Percentiles rank a stretch among this genome's conserved stretches.
phyloP scores from a whole-genome alignment of 2,888 invertebrate genomes.

The Nephrotoma appendiculata region DNA sequence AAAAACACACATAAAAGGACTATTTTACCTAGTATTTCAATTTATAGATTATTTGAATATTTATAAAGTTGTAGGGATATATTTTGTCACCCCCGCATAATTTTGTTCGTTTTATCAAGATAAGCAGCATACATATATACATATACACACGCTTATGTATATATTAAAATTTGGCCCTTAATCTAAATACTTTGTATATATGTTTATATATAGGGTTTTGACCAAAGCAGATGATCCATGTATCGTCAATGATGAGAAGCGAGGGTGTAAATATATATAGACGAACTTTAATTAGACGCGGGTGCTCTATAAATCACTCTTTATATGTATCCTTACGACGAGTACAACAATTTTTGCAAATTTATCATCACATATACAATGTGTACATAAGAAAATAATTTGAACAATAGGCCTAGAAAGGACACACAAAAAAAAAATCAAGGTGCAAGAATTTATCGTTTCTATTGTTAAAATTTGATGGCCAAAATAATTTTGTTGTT shows the following conservation, averaged over 20 bases:
- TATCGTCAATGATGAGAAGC: neutral
- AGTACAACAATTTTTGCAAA: neutral
- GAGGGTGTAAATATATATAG: neutral
- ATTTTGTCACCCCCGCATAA: slow-evolving; percentile 3
- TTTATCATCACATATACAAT: neutral
- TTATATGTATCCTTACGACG: neutral
- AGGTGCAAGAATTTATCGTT: neutral
- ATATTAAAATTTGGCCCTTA: neutral
- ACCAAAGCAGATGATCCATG: neutral
- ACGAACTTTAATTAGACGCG: neutral
- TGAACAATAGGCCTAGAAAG: neutral
- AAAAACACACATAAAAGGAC: neutral
- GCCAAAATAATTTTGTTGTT: neutral
- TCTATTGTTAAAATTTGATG: neutral
- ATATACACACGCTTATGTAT: neutral
- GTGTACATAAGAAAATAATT: neutral
- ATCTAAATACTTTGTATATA: neutral
- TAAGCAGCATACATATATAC: neutral
- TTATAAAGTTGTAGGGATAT: neutral
- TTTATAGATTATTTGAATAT: neutral
- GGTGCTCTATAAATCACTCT: neutral
- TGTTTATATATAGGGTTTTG: neutral
- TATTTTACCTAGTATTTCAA: neutral
- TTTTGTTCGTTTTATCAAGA: neutral
- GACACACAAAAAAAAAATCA: neutral